Evolutionary conservation across 2,888 invertebrate species (phyloP).

Genomic region (Chironomus tentans): DNA sequence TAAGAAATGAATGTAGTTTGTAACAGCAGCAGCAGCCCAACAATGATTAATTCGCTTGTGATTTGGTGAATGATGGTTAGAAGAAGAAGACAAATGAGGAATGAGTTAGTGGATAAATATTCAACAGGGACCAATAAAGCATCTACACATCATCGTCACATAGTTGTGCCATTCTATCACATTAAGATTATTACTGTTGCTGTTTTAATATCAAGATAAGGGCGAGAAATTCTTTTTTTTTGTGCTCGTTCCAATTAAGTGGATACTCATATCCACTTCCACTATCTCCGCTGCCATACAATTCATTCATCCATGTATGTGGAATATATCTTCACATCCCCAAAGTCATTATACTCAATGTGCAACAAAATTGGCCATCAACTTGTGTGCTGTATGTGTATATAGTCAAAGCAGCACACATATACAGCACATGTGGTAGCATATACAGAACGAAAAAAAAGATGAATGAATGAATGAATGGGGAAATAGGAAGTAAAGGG

Average conservation of each 20-base stretch:
- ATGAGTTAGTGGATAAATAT: not conserved
- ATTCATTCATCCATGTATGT: not conserved
- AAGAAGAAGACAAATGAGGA: not conserved
- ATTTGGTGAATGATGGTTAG: not conserved
- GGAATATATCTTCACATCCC: not conserved
- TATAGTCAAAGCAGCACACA: too few species aligned
- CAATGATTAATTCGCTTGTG: slow-evolving; percentile 10
- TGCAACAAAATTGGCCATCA: not conserved
- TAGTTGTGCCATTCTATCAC: not conserved
- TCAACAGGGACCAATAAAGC: slow-evolving; percentile 1
- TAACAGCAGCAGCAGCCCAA: not conserved
- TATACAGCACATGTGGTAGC: not conserved
- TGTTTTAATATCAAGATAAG: not conserved
- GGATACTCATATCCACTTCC: not conserved
- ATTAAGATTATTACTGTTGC: not conserved
- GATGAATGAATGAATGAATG: not conserved
- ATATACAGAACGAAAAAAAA: not conserved
- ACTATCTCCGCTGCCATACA: not conserved
- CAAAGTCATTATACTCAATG: not conserved
- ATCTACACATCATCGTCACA: not conserved
- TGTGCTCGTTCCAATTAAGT: too few species aligned
- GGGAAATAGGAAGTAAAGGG: not conserved
- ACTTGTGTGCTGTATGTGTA: not conserved
- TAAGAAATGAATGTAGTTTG: not conserved
- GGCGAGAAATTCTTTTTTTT: too few species aligned